Evolutionary conservation across 2,113 vertebrate species (phyloP).

Genomic region (Campylorhamphus procurvoides): DNA sequence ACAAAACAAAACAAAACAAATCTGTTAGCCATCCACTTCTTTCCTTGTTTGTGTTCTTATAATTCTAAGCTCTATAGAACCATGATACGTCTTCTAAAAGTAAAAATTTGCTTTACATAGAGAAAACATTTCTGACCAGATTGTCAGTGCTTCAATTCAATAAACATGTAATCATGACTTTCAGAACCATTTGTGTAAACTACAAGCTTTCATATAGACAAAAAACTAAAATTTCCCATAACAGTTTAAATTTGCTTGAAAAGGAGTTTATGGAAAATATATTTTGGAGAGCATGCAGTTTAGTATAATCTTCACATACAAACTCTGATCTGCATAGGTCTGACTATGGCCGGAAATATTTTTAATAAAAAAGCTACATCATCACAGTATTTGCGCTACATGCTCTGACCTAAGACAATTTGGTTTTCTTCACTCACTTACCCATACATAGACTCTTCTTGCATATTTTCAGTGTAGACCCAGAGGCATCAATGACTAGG

Average conservation of each 20-base stretch:
- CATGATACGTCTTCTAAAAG: background rate
- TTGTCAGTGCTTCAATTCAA: background rate
- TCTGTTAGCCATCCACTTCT: background rate
- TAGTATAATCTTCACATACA: background rate
- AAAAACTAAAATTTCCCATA: background rate
- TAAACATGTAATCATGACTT: background rate
- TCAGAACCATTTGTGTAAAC: background rate
- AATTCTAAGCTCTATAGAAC: background rate
- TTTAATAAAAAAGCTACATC: background rate
- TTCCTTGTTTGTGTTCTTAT: background rate
- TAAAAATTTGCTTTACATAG: background rate
- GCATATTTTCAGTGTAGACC: background rate
- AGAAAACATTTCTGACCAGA: background rate
- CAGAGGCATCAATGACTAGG: background rate
- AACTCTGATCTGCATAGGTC: background rate
- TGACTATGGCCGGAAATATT: background rate
- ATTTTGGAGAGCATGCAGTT: background rate
- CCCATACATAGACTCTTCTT: background rate
- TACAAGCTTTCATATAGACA: background rate
- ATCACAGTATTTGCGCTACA: background rate
- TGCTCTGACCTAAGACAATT: background rate
- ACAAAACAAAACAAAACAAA: background rate
- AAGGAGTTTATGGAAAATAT: background rate
- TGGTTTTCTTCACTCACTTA: background rate
- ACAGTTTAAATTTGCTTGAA: background rate